A percentile compares a stretch with the other conserved stretches of the same genome.
These are phyloP conservation scores for Tachysurus vachellii DNA, from an alignment of 2,113 vertebrate species.

Conservation along the genomic window DNA sequence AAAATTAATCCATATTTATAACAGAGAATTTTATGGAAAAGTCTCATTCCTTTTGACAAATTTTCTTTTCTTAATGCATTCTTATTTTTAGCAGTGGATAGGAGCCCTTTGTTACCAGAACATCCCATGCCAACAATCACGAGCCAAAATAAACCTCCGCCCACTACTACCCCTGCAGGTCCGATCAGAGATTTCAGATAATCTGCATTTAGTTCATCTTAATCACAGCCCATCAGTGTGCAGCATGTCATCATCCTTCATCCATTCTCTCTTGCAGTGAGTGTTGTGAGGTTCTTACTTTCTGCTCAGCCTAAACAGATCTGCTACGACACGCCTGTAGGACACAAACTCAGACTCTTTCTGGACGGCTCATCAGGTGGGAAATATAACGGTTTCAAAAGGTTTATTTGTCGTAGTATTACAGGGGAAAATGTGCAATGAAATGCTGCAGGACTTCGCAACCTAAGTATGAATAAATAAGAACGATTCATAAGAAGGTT, in stretches of 20 bases:
- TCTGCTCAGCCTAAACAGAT: constrained; percentile 57
- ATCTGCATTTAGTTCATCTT: neutral
- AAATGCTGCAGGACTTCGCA: neutral
- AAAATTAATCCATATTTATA: neutral
- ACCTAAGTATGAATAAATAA: neutral
- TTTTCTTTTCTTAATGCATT: neutral
- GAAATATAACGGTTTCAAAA: neutral
- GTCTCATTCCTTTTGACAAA: neutral
- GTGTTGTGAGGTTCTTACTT: constrained; percentile 56
- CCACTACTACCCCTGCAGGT: neutral
- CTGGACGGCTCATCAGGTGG: constrained; percentile 60
- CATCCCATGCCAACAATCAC: neutral
- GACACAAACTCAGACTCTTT: constrained; percentile 59
- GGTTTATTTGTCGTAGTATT: neutral
- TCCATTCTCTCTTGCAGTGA: constrained; percentile 20
- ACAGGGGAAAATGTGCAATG: neutral
- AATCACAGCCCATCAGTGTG: too few relatives aligned
- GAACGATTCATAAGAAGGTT: neutral
- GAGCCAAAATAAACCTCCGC: too few relatives aligned
- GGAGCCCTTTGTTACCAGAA: accelerated
- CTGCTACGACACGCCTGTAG: constrained; percentile 62
- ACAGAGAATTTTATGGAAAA: neutral
- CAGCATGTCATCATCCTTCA: neutral
- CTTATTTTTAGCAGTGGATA: neutral
- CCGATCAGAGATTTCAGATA: neutral